Conservation (phyloP, 2,888 invertebrate species). For the Ariolimax columbianus region DNA sequence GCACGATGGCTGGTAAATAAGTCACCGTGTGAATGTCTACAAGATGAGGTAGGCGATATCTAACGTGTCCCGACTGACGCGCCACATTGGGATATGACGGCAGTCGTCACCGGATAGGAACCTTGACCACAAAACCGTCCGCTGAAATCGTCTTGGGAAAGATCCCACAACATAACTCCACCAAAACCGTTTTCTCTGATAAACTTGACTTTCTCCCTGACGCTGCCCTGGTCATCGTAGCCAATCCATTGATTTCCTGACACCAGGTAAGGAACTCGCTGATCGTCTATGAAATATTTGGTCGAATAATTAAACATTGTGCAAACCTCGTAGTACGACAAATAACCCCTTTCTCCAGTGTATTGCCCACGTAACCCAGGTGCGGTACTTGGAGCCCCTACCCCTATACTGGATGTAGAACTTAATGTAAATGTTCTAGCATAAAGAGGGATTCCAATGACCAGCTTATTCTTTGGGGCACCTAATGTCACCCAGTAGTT, state of each 20-base stretch:
- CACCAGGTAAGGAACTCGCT: conserved; percentile 83
- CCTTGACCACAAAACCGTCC: conserved; percentile 66
- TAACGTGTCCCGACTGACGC: not conserved
- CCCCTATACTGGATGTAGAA: conserved; percentile 78
- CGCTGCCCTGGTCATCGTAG: conserved; percentile 61
- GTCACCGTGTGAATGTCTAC: not conserved
- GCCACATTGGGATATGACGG: conserved; percentile 59
- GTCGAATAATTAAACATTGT: not conserved
- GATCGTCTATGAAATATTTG: conserved; percentile 6
- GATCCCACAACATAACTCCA: conserved; percentile 62
- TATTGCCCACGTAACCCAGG: conserved; percentile 68
- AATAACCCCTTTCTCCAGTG: conserved; percentile 70
- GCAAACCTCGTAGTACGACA: conserved; percentile 74
- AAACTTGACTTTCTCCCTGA: conserved; percentile 61
- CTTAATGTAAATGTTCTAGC: conserved; percentile 93
- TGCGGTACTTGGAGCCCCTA: conserved; percentile 66
- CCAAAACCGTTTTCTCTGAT: conserved; percentile 56
- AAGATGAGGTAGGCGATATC: not conserved
- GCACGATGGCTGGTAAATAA: too few species aligned
- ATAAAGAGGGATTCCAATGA: conserved; percentile 94
- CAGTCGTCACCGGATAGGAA: conserved; percentile 64
- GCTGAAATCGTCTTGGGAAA: conserved; percentile 59
- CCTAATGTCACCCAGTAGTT: conserved; percentile 82
- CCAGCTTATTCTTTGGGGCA: conserved; percentile 92
- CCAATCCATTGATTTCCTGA: conserved; percentile 63